phyloP scores from a whole-genome alignment of 2,113 vertebrate species.

The Vulpes ferrilata region DNA sequence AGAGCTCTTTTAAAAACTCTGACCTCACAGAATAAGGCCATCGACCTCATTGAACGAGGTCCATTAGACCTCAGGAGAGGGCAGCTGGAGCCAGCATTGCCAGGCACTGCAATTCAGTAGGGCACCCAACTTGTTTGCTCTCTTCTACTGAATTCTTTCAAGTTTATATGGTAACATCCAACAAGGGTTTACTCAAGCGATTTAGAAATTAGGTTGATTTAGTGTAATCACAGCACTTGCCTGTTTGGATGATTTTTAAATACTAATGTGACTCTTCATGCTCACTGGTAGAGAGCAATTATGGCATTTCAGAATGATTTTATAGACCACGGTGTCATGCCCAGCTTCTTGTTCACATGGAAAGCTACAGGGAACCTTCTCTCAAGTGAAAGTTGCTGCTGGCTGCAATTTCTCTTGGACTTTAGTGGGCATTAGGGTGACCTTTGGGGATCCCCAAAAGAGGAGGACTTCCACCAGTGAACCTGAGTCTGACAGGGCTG shows the following conservation, averaged over 20 bases:
- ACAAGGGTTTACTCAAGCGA: constrained; percentile 38
- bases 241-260: constrained; percentile 65
- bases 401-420: background rate
- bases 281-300: constrained; percentile 62
- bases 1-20: background rate
- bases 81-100: background rate
- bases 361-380: background rate
- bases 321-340: constrained; percentile 5
- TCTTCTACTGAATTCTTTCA: constrained; percentile 63
- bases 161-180: constrained; percentile 16
- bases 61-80: background rate
- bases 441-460: background rate
- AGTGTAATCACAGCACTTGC: constrained; percentile 57
- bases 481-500: background rate
- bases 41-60: background rate
- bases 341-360: background rate
- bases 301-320: constrained; percentile 64
- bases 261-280: constrained; percentile 73
- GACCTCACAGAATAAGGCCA: background rate
- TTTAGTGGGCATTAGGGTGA: background rate
- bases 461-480: background rate
- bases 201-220: constrained; percentile 72
- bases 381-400: background rate
- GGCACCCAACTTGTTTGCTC: constrained; percentile 44
- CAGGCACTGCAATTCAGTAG: background rate